Conservation (phyloP, 2,888 invertebrate species). For the Agrotis segetum region DNA sequence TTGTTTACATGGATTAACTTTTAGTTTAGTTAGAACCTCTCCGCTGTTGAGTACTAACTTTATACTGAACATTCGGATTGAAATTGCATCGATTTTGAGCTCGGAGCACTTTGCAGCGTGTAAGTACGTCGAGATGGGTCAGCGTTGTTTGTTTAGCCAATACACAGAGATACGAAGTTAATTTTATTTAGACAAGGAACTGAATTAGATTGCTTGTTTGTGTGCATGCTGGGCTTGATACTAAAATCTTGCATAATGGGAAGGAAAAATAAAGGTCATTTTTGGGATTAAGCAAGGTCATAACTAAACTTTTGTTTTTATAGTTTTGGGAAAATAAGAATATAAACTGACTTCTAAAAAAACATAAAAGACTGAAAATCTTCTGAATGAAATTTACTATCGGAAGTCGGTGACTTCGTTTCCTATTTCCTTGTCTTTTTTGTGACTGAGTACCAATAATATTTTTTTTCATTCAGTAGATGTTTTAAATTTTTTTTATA, state of each 20-base stretch:
- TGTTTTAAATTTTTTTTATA: too few species aligned
- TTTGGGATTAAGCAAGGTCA: too few species aligned
- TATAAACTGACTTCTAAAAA: too few species aligned
- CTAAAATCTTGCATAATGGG: background rate
- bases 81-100: slow-evolving; percentile 57
- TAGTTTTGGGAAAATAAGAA: too few species aligned
- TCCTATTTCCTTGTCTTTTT: too few species aligned
- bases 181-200: slow-evolving; percentile 17
- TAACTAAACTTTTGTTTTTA: too few species aligned
- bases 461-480: too few species aligned
- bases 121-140: slow-evolving; percentile 28
- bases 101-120: slow-evolving; percentile 26
- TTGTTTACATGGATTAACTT: slow-evolving; percentile 29
- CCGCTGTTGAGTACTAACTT: slow-evolving; percentile 28
- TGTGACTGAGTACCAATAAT: too few species aligned
- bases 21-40: slow-evolving; percentile 14
- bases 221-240: background rate
- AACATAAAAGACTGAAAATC: too few species aligned
- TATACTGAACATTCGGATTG: slow-evolving; percentile 32
- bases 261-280: background rate
- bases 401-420: too few species aligned
- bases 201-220: background rate
- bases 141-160: slow-evolving; percentile 29
- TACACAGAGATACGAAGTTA: slow-evolving; percentile 6
- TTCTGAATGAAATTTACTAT: too few species aligned